Percentiles rank a stretch among this genome's conserved stretches.
These are phyloP conservation scores for Limnephilus marmoratus DNA, from an alignment of 2,888 invertebrate genomes.

Conservation along the genomic window DNA sequence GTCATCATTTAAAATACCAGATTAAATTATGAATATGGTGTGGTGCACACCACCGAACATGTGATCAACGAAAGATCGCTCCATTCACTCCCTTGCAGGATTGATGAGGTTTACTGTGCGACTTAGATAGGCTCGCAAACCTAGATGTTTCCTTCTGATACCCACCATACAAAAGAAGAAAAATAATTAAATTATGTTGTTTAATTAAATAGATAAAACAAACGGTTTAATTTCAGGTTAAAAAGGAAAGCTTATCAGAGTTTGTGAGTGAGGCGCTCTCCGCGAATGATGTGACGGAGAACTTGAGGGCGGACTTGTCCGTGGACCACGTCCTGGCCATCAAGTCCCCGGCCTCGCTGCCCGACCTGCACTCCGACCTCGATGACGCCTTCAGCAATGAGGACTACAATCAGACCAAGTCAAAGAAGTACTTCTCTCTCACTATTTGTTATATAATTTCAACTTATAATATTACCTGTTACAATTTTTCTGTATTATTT, in stretches of 20 bases:
- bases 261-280: constrained; percentile 68
- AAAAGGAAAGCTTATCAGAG: constrained; percentile 67
- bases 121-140: too few species aligned
- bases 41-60: too few species aligned
- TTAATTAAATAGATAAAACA: not conserved
- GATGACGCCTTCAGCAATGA: constrained; percentile 66
- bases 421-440: constrained; percentile 52
- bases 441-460: not conserved
- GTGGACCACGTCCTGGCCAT: constrained; percentile 45
- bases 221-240: constrained; percentile 58
- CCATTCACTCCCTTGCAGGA: too few species aligned
- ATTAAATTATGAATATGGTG: not conserved
- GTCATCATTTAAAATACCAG: not conserved
- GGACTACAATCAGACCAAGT: constrained; percentile 57
- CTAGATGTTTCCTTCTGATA: too few species aligned
- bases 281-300: constrained; percentile 68
- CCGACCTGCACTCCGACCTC: constrained; percentile 65
- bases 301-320: constrained; percentile 61
- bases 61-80: not conserved
- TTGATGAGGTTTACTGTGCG: too few species aligned
- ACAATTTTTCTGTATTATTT: not conserved
- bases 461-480: not conserved
- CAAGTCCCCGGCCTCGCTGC: constrained; percentile 62
- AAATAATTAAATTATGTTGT: not conserved
- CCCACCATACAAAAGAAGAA: too few species aligned